These are phyloP conservation scores for Platyscapa corneri DNA, from an alignment of 1,140 invertebrate genomes.

Conservation along the genomic window DNA sequence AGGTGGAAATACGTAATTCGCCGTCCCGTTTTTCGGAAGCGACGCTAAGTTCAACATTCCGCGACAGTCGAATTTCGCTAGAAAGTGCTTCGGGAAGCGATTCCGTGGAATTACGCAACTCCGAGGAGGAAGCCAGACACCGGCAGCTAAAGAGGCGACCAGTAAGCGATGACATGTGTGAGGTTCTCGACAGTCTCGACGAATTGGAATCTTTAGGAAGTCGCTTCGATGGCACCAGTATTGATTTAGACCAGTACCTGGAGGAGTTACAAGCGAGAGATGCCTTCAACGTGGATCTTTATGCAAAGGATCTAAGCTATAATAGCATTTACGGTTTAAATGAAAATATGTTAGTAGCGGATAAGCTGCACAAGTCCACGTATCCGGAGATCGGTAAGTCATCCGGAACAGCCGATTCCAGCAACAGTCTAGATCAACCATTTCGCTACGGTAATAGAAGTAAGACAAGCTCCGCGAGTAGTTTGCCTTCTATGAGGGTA, in stretches of 20 bases:
- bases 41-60: slow-evolving; percentile 64
- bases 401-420: slow-evolving; percentile 34
- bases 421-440: slow-evolving; percentile 58
- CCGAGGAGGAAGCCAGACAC: slow-evolving; percentile 75
- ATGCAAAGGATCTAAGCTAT: slow-evolving; percentile 67
- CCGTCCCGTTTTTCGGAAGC: slow-evolving; percentile 63
- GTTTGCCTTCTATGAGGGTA: slow-evolving; percentile 70
- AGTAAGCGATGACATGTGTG: slow-evolving; percentile 78
- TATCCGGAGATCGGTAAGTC: slow-evolving; percentile 61
- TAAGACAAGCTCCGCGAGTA: slow-evolving; percentile 70
- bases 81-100: slow-evolving; percentile 68
- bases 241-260: slow-evolving; percentile 81
- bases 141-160: slow-evolving; percentile 81
- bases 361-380: slow-evolving; percentile 64
- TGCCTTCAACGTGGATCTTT: slow-evolving; percentile 69
- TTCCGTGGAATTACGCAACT: slow-evolving; percentile 75
- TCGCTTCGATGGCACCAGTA: slow-evolving; percentile 76
- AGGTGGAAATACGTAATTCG: slow-evolving; percentile 61
- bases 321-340: slow-evolving; percentile 68
- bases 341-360: slow-evolving; percentile 64
- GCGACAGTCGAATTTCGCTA: slow-evolving; percentile 64
- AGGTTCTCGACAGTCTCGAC: slow-evolving; percentile 71
- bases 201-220: slow-evolving; percentile 79
- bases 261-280: slow-evolving; percentile 77
- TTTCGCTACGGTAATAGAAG: slow-evolving; percentile 59